Evolutionary conservation across 53 echinoderm and acorn worm genomes (phyloP).

Genomic region (Holothuria scabra): DNA sequence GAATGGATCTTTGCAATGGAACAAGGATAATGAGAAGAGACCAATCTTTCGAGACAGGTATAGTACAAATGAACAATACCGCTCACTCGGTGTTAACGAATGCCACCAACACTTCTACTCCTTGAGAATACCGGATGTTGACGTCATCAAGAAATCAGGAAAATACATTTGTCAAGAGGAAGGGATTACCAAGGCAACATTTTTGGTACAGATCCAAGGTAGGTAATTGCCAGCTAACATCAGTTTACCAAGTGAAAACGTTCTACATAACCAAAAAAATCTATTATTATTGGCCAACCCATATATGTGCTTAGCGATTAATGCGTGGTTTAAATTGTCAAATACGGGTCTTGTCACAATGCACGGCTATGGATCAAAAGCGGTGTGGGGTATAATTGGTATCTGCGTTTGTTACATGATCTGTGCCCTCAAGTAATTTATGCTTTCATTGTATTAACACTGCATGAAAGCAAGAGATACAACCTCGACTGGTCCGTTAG

Average conservation of each 20-base stretch:
- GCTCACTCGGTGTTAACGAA: not conserved
- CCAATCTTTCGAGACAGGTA: conserved; percentile 2
- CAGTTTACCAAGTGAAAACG: not conserved
- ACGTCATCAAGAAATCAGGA: not conserved
- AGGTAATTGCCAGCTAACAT: not conserved
- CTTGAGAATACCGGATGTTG: not conserved
- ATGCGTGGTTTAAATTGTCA: too few relatives aligned
- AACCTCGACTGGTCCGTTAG: too few relatives aligned
- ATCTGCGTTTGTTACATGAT: too few relatives aligned
- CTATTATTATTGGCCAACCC: too few relatives aligned
- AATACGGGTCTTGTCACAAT: too few relatives aligned
- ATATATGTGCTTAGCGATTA: too few relatives aligned
- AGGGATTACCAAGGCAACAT: not conserved
- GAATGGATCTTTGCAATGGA: not conserved
- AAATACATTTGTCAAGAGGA: not conserved
- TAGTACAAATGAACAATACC: conserved; percentile 1
- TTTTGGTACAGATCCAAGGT: not conserved
- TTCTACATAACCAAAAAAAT: too few relatives aligned
- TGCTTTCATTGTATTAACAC: too few relatives aligned
- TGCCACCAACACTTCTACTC: not conserved
- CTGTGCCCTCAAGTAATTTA: too few relatives aligned
- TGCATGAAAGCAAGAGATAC: too few relatives aligned
- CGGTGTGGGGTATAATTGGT: too few relatives aligned
- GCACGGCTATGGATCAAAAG: too few relatives aligned
- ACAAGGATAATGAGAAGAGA: not conserved